A percentile compares a stretch with the other conserved stretches of the same genome.
phyloP scores from a whole-genome alignment of 1,140 invertebrate genomes.

The Mylabris phalerata region DNA sequence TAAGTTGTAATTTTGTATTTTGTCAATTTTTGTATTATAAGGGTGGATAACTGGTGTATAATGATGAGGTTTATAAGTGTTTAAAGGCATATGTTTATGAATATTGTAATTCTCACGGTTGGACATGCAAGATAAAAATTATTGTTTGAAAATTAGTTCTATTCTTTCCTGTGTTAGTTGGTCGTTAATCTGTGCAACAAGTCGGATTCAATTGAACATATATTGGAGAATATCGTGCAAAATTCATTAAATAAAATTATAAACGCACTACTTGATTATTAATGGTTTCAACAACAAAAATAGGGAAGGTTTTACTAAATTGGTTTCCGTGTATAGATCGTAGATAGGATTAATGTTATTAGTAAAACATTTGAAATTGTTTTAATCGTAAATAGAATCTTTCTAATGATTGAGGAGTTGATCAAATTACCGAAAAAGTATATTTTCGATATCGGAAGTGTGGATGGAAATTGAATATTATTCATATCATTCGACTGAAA shows the following conservation, averaged over 20 bases:
- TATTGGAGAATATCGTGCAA: neutral
- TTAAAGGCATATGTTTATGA: constrained; percentile 2
- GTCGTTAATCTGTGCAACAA: constrained; percentile 7
- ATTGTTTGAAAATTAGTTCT: constrained; percentile 15
- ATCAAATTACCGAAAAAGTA: constrained; percentile 12
- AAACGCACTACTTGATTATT: neutral
- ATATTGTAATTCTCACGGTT: constrained; percentile 6
- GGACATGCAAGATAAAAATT: constrained; percentile 21
- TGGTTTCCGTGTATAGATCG: constrained; percentile 9
- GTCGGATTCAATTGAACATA: neutral
- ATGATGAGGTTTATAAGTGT: neutral
- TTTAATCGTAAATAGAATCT: constrained; percentile 14
- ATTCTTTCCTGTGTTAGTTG: no score
- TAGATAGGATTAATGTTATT: constrained; percentile 11
- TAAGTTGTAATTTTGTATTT: no score
- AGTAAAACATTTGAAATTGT: constrained; percentile 2
- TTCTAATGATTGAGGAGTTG: constrained; percentile 7
- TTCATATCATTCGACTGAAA: constrained; percentile 1
- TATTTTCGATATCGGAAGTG: constrained; percentile 1
- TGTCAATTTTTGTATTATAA: no score
- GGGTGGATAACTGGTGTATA: no score
- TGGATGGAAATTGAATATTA: constrained; percentile 6
- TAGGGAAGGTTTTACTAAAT: constrained; percentile 5
- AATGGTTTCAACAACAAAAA: neutral
- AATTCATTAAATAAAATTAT: neutral